Evolutionary conservation across 2,888 invertebrate genomes (phyloP).

Genomic region (Oscheius sp.): DNA sequence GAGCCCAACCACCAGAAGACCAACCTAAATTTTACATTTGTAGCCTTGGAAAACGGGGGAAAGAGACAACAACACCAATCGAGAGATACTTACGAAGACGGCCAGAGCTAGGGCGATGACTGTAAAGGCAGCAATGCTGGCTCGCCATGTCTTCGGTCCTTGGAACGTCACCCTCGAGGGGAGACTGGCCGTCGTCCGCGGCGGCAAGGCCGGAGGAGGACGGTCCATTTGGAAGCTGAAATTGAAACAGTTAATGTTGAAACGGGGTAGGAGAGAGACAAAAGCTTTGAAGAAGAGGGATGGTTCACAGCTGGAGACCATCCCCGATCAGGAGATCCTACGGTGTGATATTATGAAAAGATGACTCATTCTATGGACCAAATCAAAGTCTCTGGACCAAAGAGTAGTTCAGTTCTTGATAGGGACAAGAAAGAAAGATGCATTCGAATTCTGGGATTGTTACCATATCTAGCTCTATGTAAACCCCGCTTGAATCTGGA

Average conservation of each 20-base stretch:
- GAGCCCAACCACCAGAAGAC: conserved; percentile 40
- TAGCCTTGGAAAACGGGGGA: conserved; percentile 5
- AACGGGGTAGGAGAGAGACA: not conserved
- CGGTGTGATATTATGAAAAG: too few relatives aligned
- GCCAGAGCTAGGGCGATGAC: conserved; percentile 50
- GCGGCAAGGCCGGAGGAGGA: conserved; percentile 29
- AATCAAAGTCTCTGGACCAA: too few relatives aligned
- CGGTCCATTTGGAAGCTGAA: not conserved
- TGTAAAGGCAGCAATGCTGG: conserved; percentile 63
- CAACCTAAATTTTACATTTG: conserved; percentile 43
- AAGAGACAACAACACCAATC: not conserved
- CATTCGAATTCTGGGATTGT: too few relatives aligned
- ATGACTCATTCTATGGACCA: too few relatives aligned
- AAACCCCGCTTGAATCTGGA: too few relatives aligned
- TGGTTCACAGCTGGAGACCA: too few relatives aligned
- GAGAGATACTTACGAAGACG: conserved; percentile 51
- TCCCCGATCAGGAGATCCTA: too few relatives aligned
- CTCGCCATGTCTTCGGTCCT: conserved; percentile 54
- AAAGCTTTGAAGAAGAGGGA: too few relatives aligned
- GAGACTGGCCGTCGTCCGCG: conserved; percentile 34
- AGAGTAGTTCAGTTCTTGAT: too few relatives aligned
- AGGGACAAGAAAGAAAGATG: too few relatives aligned
- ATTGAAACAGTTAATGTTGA: not conserved
- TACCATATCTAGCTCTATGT: too few relatives aligned
- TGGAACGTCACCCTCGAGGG: conserved; percentile 37